These are phyloP conservation scores for Xenops minutus DNA, from an alignment of 2,797 vertebrate genomes.

Conservation along the genomic window DNA sequence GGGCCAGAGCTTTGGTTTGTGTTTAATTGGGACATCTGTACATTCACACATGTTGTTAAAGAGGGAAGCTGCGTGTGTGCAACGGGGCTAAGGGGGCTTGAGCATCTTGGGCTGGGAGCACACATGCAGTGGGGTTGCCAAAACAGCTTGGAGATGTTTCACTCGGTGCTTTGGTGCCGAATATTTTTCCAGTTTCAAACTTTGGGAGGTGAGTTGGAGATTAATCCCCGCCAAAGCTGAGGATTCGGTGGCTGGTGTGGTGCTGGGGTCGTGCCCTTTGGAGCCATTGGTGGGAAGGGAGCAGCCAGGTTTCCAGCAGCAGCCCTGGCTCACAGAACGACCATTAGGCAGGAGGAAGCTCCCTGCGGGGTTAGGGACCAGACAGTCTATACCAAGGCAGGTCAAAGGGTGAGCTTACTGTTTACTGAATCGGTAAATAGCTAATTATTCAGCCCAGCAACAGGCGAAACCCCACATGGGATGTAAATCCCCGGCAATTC, in stretches of 20 bases:
- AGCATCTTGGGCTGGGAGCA: accelerated
- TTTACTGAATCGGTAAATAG: slow-evolving; percentile 27
- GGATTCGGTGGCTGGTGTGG: background rate
- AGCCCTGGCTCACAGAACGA: background rate
- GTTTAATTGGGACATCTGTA: slow-evolving; percentile 27
- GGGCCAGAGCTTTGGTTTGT: background rate
- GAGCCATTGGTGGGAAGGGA: background rate
- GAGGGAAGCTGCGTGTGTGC: background rate
- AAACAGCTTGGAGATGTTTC: background rate
- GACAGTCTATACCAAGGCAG: slow-evolving; percentile 24
- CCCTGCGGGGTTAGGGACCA: background rate
- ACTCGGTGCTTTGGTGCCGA: background rate
- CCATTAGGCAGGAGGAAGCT: background rate
- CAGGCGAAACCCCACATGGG: background rate
- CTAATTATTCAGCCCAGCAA: slow-evolving; percentile 37
- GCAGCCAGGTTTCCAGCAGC: background rate
- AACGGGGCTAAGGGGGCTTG: background rate
- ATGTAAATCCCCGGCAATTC: background rate
- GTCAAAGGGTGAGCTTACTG: slow-evolving; percentile 29
- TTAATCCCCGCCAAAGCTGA: background rate
- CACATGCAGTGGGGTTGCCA: accelerated
- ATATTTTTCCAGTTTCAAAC: background rate
- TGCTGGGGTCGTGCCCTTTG: background rate
- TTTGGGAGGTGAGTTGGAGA: background rate
- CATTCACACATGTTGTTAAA: accelerated